Base-by-base conservation (phyloP, 2,888 invertebrate species). In the Steromphala cineraria region DNA sequence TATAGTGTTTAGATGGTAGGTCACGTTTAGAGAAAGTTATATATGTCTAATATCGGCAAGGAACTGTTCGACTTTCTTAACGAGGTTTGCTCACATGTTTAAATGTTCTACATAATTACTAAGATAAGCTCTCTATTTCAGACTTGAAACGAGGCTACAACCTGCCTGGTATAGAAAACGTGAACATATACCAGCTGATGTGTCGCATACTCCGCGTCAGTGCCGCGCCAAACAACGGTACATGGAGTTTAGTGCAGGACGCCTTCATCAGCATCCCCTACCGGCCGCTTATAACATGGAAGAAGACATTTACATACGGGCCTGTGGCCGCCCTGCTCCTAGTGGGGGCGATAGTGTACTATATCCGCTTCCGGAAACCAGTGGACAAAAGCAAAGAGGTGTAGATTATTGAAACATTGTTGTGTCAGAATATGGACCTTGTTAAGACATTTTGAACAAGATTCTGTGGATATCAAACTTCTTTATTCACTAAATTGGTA, bases 121-220 rank as follows among this genome's bases (percentile, higher is more conserved):
- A 46, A 40, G 52, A n/a, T 36, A 5, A 10, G 28, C 28, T 0
- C 8, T 55, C 15, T 67, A 75, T 84, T 86, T 52, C 84, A 88
- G 88, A 80, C 36, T 85, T 88, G 31, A 84, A 83, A 55, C 76
- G 56, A 67, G 46, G 80, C 81, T 10, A 75, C 79, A 67, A 80
- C 78, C 15, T 80, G 83, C 24, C 77, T 21, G 81, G 82, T 3
- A 79, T 89, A 52, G 46, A 83, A 0, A 85, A 83, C 24, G 83
- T 87, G 0, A 86, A 89, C 53, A 74, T 88, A 0, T 89, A 89
- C 75, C 88, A 88, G 75, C 53, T 89, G n/a, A 86, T 89, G 83
- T 88, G 88, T 83, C 75, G 82, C 24, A 79, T 88, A 15, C 80
- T 88, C 8, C 82, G 81, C 17, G 82, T 89, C 21, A 78, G 15